Evolutionary conservation across 2,113 vertebrate species (phyloP).

Genomic region (Scomber japonicus): DNA sequence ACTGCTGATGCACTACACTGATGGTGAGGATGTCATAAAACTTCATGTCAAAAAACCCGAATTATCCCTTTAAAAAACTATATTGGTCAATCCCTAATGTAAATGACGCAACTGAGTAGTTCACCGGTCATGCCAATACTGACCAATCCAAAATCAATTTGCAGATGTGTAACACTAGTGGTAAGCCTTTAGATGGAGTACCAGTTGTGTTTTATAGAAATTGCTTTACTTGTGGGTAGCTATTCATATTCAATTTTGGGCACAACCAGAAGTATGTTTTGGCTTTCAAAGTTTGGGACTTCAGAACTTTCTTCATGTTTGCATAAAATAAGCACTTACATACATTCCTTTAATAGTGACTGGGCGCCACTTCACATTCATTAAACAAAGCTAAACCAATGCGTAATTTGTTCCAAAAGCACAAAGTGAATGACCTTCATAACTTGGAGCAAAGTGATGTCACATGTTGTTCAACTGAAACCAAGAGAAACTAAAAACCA

Average conservation of each 20-base stretch:
- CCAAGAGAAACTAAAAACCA: conserved; percentile 7
- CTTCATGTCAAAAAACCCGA: too few relatives aligned
- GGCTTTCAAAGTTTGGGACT: not conserved
- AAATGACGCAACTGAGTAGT: not conserved
- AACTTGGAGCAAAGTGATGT: not conserved
- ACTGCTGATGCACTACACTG: too few relatives aligned
- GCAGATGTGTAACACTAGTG: not conserved
- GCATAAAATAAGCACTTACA: not conserved
- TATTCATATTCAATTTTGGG: too few relatives aligned
- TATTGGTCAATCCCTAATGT: not conserved
- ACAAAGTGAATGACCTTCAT: conserved; percentile 3
- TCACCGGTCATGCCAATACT: not conserved
- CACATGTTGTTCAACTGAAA: conserved; percentile 1
- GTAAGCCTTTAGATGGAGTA: not conserved
- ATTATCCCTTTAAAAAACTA: too few relatives aligned
- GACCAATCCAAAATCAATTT: not conserved
- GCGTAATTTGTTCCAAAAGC: not conserved
- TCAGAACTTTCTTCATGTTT: not conserved
- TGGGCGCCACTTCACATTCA: not conserved
- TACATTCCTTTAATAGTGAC: not conserved
- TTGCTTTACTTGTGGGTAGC: not conserved
- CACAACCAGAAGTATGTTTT: not conserved
- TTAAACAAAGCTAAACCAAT: not conserved
- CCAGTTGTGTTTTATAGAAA: not conserved
- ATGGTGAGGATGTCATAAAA: too few relatives aligned